Conservation (phyloP, 2,888 invertebrate genomes). For the Diarsia dahlii region DNA sequence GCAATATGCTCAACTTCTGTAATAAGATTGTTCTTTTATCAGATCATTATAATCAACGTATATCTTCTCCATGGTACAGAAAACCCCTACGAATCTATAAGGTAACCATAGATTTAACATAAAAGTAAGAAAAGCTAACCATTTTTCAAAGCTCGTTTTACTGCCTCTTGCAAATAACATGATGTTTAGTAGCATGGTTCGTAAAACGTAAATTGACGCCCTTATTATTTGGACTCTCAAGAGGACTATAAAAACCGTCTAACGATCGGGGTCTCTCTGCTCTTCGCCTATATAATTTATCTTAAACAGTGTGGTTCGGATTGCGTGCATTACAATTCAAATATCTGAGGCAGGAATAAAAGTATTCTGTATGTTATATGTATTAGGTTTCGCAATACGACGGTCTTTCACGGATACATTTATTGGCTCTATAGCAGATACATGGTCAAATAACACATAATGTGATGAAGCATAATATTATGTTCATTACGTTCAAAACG, state of each 20-base stretch:
- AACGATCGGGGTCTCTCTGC: slow-evolving; percentile 43
- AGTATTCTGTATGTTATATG: background rate
- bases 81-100: background rate
- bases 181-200: slow-evolving; percentile 52
- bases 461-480: background rate
- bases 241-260: slow-evolving; percentile 53
- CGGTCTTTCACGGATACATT: background rate
- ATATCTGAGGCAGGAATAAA: slow-evolving; percentile 18
- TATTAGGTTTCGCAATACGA: background rate
- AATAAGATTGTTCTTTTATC: background rate
- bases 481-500: too few species aligned
- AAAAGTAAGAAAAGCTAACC: slow-evolving; percentile 22
- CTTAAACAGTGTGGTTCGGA: slow-evolving; percentile 35
- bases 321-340: slow-evolving; percentile 19
- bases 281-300: slow-evolving; percentile 31
- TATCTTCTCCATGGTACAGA: background rate
- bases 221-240: slow-evolving; percentile 55
- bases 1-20: background rate
- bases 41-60: background rate
- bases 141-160: slow-evolving; percentile 43
- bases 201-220: slow-evolving; percentile 59
- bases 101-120: background rate
- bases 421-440: background rate
- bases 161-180: slow-evolving; percentile 30
- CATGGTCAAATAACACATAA: background rate